A percentile compares a stretch with the other conserved stretches of the same genome.
phyloP scores from a whole-genome alignment of 2,113 vertebrate genomes.

The Microtus ochrogaster region DNA sequence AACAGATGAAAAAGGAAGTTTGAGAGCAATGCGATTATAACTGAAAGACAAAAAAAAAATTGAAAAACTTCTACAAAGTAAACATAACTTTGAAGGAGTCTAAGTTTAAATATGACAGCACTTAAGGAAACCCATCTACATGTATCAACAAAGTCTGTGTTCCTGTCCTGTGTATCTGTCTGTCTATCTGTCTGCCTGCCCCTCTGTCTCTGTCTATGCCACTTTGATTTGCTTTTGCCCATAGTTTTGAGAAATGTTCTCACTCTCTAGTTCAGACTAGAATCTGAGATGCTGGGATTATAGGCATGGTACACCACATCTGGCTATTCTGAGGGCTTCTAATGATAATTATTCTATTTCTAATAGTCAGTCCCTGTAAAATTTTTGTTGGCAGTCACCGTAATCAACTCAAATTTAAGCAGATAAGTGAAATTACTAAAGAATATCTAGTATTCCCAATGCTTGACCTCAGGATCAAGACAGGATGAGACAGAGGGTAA shows the following conservation, averaged over 20 bases:
- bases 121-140: background rate
- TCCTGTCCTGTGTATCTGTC: background rate
- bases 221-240: background rate
- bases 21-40: constrained; percentile 26
- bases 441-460: background rate
- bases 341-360: background rate
- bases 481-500: background rate
- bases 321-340: background rate
- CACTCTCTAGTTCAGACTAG: background rate
- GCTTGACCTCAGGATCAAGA: background rate
- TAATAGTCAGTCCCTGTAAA: background rate
- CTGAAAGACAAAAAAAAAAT: background rate
- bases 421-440: background rate
- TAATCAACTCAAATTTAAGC: constrained; percentile 7
- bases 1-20: constrained; percentile 50
- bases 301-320: too few species aligned
- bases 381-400: background rate
- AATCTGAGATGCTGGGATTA: background rate
- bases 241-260: background rate
- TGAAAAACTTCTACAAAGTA: background rate
- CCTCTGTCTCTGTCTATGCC: background rate
- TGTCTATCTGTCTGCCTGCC: background rate
- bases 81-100: background rate
- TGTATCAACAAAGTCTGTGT: background rate
- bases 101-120: background rate